Percentiles rank a stretch among this genome's conserved stretches.
phyloP scores from a whole-genome alignment of 2,113 vertebrate species.

The Columbina picui region DNA sequence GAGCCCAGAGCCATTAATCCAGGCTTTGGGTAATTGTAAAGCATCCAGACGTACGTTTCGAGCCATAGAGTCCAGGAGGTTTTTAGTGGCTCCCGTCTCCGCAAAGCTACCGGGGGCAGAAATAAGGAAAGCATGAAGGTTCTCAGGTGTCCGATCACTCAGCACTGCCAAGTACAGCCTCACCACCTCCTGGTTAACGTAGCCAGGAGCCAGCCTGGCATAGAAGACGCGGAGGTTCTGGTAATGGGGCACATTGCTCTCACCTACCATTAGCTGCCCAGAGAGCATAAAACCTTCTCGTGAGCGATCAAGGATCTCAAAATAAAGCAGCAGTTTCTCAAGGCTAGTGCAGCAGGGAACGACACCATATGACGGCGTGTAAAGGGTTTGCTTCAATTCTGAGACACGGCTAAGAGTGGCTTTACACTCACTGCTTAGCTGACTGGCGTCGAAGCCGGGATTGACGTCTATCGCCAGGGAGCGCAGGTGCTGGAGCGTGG shows the following conservation, averaged over 20 bases:
- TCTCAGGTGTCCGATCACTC: slow-evolving; percentile 90
- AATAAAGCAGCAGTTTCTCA: slow-evolving; percentile 90
- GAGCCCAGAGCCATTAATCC: slow-evolving; percentile 87
- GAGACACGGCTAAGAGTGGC: slow-evolving; percentile 86
- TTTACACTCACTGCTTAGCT: slow-evolving; percentile 89
- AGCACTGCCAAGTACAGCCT: slow-evolving; percentile 94
- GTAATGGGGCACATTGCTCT: slow-evolving; percentile 97
- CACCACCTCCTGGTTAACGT: slow-evolving; percentile 94
- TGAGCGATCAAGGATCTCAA: slow-evolving; percentile 91
- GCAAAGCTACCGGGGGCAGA: slow-evolving; percentile 90
- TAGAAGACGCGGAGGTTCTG: slow-evolving; percentile 93
- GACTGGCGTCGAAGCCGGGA: slow-evolving; percentile 85
- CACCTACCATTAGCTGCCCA: slow-evolving; percentile 94
- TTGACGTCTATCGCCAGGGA: slow-evolving; percentile 91
- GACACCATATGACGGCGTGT: slow-evolving; percentile 91
- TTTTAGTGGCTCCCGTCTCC: slow-evolving; percentile 85
- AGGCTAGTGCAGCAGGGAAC: slow-evolving; percentile 93
- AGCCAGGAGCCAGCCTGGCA: slow-evolving; percentile 91
- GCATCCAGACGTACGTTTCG: slow-evolving; percentile 86
- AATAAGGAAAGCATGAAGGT: slow-evolving; percentile 89
- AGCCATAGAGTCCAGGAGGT: slow-evolving; percentile 89
- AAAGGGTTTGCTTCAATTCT: slow-evolving; percentile 91
- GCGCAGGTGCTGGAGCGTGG: slow-evolving; percentile 81
- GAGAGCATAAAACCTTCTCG: slow-evolving; percentile 88
- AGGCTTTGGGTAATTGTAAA: slow-evolving; percentile 91